Evolutionary conservation across 1,140 invertebrate genomes (phyloP), one percentile per base, ranked within the genome.

Genomic region (Halyomorpha halys): DNA sequence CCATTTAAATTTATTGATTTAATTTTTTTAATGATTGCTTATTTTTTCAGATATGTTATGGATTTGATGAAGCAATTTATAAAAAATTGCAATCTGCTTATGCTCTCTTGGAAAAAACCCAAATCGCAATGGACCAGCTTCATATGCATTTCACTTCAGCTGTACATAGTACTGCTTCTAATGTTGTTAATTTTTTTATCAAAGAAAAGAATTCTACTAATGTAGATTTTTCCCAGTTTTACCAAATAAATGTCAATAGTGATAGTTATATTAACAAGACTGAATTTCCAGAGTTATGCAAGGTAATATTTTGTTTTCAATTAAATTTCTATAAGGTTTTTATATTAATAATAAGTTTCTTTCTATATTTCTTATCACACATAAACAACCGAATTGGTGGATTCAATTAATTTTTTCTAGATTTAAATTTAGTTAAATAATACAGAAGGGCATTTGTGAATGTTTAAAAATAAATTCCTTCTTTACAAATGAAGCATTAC

Each of bases 121-220:
- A 95, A 74, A 87, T 86, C 5, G 90, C 93, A 0, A 90, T 97
- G 81, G 94, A 98, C 77, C 92, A 97, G 73, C 73, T 97, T 30
- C 86, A 91, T 66, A 95, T 98, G 84, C 93, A 98, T 75, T 95
- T 94, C 74, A 89, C 91, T 0, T 94, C 90, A 56, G 89, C 91
- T 0, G 90, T 98, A 60, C 94, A 97, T 69, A 93, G 91, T 70
- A 86, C 85, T 14, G 88, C 93, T 0, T 86, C 93, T 51, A 83
- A 82, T 34, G 82, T 89, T 9, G 79, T 94, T 0, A 81, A 86
- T 63, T 81, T 81, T 0, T 91, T 89, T 74, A 81, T 85, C 27
- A 78, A 73, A 39, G 44, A 21, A 23, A n/a, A 45, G 14, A 18
- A 16, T 61, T 83, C 85, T 69, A 80, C 82, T 65, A 88, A 88